Evolutionary conservation across 1,140 invertebrate genomes (phyloP).

Genomic region (Leptinotarsa undecemlineata): DNA sequence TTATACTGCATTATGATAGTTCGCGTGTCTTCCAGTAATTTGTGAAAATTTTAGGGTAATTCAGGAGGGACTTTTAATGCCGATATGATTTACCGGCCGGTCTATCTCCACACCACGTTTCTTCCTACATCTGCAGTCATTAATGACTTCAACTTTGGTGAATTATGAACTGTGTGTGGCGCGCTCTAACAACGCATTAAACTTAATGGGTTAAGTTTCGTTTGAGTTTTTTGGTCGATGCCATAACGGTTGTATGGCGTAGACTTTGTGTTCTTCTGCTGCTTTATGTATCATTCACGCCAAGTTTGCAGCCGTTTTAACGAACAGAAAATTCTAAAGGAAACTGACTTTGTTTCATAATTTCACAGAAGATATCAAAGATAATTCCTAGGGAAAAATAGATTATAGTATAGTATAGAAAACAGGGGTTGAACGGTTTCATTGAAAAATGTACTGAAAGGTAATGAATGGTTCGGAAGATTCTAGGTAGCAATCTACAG

Average conservation of each 20-base stretch:
- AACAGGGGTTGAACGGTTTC: no score
- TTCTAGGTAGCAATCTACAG: no score
- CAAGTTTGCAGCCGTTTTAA: no score
- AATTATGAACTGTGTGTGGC: background rate
- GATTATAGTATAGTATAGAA: no score
- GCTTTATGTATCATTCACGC: background rate
- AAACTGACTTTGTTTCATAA: no score
- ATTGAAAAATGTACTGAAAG: no score
- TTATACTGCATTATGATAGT: slow-evolving; percentile 25
- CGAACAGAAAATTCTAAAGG: no score
- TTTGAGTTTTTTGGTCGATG: background rate
- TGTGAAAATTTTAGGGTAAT: slow-evolving; percentile 15
- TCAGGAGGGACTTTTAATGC: slow-evolving; percentile 12
- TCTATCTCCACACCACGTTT: slow-evolving; percentile 15
- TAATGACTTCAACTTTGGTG: slow-evolving; percentile 12
- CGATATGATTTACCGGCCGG: background rate
- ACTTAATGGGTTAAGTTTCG: slow-evolving; percentile 15
- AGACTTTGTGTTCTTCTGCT: background rate
- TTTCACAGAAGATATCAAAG: no score
- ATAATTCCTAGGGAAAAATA: no score
- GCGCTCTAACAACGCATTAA: background rate
- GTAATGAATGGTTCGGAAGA: no score
- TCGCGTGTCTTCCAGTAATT: slow-evolving; percentile 16
- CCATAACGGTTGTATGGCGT: background rate
- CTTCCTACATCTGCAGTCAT: slow-evolving; percentile 14